Percentiles rank a stretch among this genome's conserved stretches.
phyloP scores from a whole-genome alignment of 2,113 vertebrate genomes.

The Prietella phreatophila region DNA sequence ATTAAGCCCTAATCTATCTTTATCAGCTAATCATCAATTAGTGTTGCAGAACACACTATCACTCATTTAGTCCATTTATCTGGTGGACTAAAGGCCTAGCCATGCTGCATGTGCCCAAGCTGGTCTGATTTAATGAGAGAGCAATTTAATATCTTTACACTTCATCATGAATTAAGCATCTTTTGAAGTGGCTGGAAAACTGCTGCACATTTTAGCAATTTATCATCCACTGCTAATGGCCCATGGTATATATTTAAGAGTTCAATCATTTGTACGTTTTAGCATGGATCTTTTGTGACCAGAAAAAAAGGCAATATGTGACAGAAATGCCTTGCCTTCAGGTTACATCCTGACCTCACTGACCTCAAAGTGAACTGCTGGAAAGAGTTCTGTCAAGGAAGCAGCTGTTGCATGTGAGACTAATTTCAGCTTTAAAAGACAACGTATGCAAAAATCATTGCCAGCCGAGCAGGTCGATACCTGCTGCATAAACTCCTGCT shows the following conservation, averaged over 20 bases:
- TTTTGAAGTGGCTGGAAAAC: constrained; percentile 26
- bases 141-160: constrained; percentile 7
- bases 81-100: constrained; percentile 46
- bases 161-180: constrained; percentile 16
- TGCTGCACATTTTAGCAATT: not conserved
- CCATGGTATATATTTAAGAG: not conserved
- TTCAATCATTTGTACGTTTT: not conserved
- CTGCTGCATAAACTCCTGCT: constrained; percentile 37
- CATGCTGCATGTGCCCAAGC: constrained; percentile 9
- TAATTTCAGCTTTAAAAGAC: constrained; percentile 2
- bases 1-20: constrained; percentile 63
- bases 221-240: not conserved
- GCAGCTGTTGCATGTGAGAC: constrained; percentile 34
- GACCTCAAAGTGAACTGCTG: constrained; percentile 35
- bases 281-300: not conserved
- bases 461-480: constrained; percentile 39
- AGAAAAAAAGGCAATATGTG: not conserved
- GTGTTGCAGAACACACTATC: constrained; percentile 58
- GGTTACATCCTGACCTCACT: constrained; percentile 35
- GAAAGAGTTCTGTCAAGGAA: constrained; percentile 2
- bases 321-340: constrained; percentile 21
- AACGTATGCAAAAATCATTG: constrained; percentile 33
- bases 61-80: constrained; percentile 70
- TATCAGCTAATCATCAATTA: constrained; percentile 75
- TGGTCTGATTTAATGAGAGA: constrained; percentile 28